Evolutionary conservation across 2,113 vertebrate genomes (phyloP), one percentile per base, ranked within the genome.

Genomic region (Osmerus mordax): DNA sequence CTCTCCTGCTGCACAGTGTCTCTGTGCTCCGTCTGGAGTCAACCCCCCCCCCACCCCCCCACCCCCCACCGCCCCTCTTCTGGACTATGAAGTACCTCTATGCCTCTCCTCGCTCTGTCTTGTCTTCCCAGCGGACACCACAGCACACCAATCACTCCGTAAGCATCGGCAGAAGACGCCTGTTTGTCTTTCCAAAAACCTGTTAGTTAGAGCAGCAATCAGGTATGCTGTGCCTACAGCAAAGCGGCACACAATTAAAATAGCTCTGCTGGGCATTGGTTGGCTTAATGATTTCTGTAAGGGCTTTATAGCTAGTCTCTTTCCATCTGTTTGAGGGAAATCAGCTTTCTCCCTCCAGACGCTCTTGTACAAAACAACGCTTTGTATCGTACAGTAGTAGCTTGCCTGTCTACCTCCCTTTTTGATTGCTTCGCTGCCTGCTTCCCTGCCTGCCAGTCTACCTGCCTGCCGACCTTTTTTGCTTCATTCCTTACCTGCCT

Each of bases 281-380:
- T 79, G 86, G 81, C 87, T 87, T 87, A 86, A 88, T 89, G 80
- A 86, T 84, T 87, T 77, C 69, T 86, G 76, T 77, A 73, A 72
- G 65, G 77, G 84, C 80, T 88, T 88, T 88, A 89, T 84, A 78
- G 85, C 80, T 23, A 79, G 75, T 80, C 74, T 47, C 70, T 77
- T 69, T 84, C 89, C 87, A 88, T 90, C 87, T 90, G 86, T 87
- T 81, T 81, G 65, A 78, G 81, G 85, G 85, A 88, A 87, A 86
- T 78, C 65, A 82, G 81, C 60, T 52, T 52, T 23, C 21, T 71
- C 75, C 84, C 81, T 56, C 78, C 74, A 82, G 83, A 81, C 83
- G 82, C 82, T 70, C 56, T 72, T n/a, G 74, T 84, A 86, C 78
- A 85, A 82, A 87, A 19, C n/a, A 56, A 19, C 18, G 3, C 55